phyloP scores from a whole-genome alignment of 2,888 invertebrate genomes.

The Hypselothyrea guttata region DNA sequence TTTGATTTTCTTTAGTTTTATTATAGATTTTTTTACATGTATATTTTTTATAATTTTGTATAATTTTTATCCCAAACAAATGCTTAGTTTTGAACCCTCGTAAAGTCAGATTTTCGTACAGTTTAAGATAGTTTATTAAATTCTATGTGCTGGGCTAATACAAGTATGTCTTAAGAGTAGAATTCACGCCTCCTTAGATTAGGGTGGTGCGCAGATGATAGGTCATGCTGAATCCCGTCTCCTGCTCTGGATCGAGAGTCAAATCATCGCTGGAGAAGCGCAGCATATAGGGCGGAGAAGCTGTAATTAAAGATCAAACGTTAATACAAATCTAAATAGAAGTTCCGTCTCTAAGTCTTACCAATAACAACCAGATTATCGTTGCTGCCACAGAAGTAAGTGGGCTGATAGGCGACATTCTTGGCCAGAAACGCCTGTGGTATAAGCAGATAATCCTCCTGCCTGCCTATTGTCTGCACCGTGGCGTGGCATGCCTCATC shows the following conservation, averaged over 20 bases:
- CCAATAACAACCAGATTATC: conserved; percentile 62
- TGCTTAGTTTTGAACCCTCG: too few relatives aligned
- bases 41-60: too few relatives aligned
- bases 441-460: conserved; percentile 84
- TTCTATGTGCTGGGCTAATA: too few relatives aligned
- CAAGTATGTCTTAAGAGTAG: too few relatives aligned
- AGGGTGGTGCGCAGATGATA: conserved; percentile 65
- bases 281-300: conserved; percentile 85
- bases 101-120: too few relatives aligned
- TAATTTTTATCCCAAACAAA: too few relatives aligned
- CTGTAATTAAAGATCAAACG: conserved; percentile 65
- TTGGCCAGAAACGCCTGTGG: conserved; percentile 82
- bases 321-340: not conserved
- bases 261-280: conserved; percentile 85
- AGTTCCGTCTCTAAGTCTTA: conserved; percentile 43
- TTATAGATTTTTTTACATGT: too few relatives aligned
- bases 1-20: too few relatives aligned
- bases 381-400: conserved; percentile 79
- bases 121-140: too few relatives aligned
- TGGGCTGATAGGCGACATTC: conserved; percentile 75
- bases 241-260: conserved; percentile 59
- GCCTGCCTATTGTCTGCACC: conserved; percentile 82
- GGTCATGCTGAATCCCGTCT: conserved; percentile 77
- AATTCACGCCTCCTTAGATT: too few relatives aligned
- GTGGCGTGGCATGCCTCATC: conserved; percentile 84